Base-by-base conservation (phyloP, 1,140 invertebrate genomes). In the Bombus fervidus region DNA sequence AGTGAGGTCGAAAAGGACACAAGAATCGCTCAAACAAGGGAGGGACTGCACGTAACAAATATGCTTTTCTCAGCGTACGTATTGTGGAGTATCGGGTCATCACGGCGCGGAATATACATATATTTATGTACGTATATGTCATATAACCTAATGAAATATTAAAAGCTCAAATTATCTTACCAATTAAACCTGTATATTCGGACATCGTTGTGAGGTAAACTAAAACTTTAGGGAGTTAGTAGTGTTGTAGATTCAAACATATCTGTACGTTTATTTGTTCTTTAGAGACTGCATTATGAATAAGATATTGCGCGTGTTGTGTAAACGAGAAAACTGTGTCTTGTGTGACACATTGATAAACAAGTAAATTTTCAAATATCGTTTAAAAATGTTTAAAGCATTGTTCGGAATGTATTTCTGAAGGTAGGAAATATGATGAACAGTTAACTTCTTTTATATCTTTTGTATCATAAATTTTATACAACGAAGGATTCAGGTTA, bases 171-270 rank as follows among this genome's bases (percentile, higher is more conserved):
- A 73, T 66, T 66, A 12, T 78, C 28, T 34, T 80, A 87, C 86
- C 86, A 3, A 85, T 85, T 64, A 85, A 64, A 34, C 77, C 77
- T 18, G 62, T 85, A 68, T 87, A 85, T 68, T 47, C 81, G 0
- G 37, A 59, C 69, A 83, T 86, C 31, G 31, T 37, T 28, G 22
- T 2, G 8, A 12, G 34, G 1, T 74, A 3, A 6, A 41, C 10
- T 31, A 12, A 43, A 37, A 47, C 18, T 31, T 28, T 53, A 37
- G 25, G 15, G 25, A 66, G 34, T 66, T 41, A 2, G 47, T 9
- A 1, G 15, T 3, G 10, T 43, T 22, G 15, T 39, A 31, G 47
- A 47, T 66, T 9, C 10, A 62, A 37, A 28, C 41, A 85, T 85
- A 62, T 57, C 31, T 43, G 22, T 9, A 62, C 74, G 25, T 84